Conservation (phyloP, 2,888 invertebrate genomes). For the Macropis europaea region DNA sequence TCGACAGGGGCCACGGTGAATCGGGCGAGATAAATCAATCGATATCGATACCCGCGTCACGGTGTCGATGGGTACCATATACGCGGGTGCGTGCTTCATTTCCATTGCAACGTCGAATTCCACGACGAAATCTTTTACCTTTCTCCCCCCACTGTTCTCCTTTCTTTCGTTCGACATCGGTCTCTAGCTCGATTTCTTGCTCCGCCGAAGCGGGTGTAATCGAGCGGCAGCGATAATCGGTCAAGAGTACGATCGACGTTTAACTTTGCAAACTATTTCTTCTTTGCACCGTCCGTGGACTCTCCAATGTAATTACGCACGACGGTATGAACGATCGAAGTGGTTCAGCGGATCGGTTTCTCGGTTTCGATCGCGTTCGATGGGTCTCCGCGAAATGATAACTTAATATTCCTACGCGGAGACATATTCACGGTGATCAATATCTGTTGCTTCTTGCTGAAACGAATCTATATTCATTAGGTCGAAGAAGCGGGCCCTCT, state of each 20-base stretch:
- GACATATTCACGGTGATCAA: slow-evolving; percentile 59
- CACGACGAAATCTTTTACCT: slow-evolving; percentile 5
- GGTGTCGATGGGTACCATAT: slow-evolving; percentile 56
- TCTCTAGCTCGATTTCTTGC: slow-evolving; percentile 40
- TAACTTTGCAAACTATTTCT: not conserved
- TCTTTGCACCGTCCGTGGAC: not conserved
- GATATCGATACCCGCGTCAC: slow-evolving; percentile 72
- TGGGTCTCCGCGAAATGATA: slow-evolving; percentile 49
- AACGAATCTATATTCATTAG: slow-evolving; percentile 66
- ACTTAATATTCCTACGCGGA: slow-evolving; percentile 59
- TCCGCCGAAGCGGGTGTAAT: slow-evolving; percentile 36
- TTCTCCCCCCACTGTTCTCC: not conserved
- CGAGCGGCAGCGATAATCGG: slow-evolving; percentile 30
- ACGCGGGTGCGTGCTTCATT: slow-evolving; percentile 44
- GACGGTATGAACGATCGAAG: not conserved
- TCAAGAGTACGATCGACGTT: slow-evolving; percentile 19
- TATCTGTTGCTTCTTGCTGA: slow-evolving; percentile 58
- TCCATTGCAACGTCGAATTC: slow-evolving; percentile 54
- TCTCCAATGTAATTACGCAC: not conserved
- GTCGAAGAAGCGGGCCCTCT: slow-evolving; percentile 45
- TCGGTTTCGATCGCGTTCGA: not conserved
- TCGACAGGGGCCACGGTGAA: slow-evolving; percentile 54
- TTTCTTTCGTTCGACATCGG: slow-evolving; percentile 11
- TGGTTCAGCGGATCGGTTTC: slow-evolving; percentile 9
- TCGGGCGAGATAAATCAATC: slow-evolving; percentile 77